Base-by-base conservation (phyloP, 2,888 invertebrate genomes). In the Deroplatys truncata region DNA sequence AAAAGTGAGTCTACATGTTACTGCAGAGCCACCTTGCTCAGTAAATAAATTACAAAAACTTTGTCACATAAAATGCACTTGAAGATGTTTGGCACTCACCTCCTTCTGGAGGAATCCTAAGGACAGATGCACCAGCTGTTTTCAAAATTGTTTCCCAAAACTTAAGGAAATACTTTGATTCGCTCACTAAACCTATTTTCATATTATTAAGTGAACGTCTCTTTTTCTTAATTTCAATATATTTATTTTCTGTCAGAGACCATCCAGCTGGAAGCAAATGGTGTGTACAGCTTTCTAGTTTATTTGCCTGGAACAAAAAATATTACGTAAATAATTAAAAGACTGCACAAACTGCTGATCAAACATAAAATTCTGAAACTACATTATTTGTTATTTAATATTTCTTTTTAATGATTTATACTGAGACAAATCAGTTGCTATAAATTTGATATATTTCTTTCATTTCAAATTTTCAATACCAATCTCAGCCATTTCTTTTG, bases 221-320 rank as follows among this genome's bases (percentile, higher is more conserved):
- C 16, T 82, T 85, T 25, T 10, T 35, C 28, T 72, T 87, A 10
- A n/a, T 56, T 16, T 93, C 93, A 16, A 94, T 91, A 89, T 95
- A 96, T 35, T 92, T 91, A 88, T 93, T 93, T 82, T 94, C 94
- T 35, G 94, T 92, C 1, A 95, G 92, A 4, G 95, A 95, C 95
- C 95, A 96, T 5, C 96, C 96, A 0, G 95, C 94, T 0, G 96
- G 96, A 90, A 96, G 92, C 96, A 90, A 96, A 92, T 5, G 93
- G 93, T 91, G 94, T 95, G 5, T 13, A 84, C 15, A 13, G 15
- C 15, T 25, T 10, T 20, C 9, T 16, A 82, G 43, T 8, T 25
- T 13, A 31, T 87, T 87, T 28, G 8, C 28, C 87, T 87, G 83
- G 1, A 87, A 87, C 25, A 29, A 16, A 43, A n/a, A 82, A 31